Conservation (phyloP, 2,113 vertebrate species). For the Albula glossodonta region DNA sequence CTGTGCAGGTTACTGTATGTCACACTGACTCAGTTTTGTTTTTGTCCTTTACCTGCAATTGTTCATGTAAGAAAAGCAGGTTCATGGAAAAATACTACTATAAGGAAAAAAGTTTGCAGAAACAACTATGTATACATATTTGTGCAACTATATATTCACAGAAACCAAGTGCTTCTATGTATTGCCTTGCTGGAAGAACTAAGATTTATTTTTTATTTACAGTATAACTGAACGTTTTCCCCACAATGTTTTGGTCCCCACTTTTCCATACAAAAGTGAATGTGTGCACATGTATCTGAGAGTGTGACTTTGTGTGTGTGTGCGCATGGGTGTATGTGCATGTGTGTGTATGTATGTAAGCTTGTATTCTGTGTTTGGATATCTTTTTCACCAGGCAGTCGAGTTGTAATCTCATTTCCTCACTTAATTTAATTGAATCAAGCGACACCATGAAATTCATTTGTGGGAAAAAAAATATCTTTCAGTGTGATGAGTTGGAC, state of each 20-base stretch:
- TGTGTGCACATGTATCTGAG: no score
- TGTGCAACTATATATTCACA: no score
- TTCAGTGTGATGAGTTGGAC: constrained; percentile 15
- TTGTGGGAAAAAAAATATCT: neutral
- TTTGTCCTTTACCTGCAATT: no score
- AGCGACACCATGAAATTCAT: constrained; percentile 40
- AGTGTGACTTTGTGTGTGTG: neutral
- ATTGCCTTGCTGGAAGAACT: no score
- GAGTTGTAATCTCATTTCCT: neutral
- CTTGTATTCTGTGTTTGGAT: neutral
- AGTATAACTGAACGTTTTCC: no score
- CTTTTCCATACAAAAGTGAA: neutral
- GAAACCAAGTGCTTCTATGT: no score
- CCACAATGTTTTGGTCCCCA: no score
- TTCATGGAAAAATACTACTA: no score
- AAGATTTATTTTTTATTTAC: no score
- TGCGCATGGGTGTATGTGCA: neutral
- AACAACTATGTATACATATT: no score
- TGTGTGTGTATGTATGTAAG: neutral
- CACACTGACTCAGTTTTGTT: neutral
- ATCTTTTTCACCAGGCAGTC: neutral
- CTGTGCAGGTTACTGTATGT: neutral
- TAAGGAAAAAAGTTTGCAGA: no score
- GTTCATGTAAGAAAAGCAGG: no score
- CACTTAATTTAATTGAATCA: constrained; percentile 48